Base-by-base conservation (phyloP, 2,888 invertebrate genomes). In the Troides helena region DNA sequence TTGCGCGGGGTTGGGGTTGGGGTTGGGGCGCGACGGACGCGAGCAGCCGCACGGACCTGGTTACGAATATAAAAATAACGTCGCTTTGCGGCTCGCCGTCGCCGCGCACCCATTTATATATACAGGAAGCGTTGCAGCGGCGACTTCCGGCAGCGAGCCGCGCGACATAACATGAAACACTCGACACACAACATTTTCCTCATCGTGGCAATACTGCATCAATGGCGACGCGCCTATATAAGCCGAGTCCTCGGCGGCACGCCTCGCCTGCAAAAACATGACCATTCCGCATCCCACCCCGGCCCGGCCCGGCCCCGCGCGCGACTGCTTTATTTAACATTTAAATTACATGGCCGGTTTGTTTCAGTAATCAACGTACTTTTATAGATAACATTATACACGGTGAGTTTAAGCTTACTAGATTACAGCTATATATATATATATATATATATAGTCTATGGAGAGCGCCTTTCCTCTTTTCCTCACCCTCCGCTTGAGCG, bases 341-440 rank as follows among this genome's bases (percentile, higher is more conserved):
- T 75, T 76, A 73, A 72, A 74, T 72, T 80, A 87, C 79, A 89
- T 92, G 92, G 92, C 90, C 91, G 91, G 91, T 90, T 89, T 90
- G 88, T 77, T 81, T 80, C 76, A 78, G 77, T 80, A 80, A 77
- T 80, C 78, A 76, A 78, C 72, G 76, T 80, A 81, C 79, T 76
- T 73, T 72, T 69, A 58, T 71, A 21, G 72, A 68, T 68, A 69
- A 39, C 74, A 74, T 74, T 72, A 77, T 75, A 76, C 72, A 76
- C 69, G 64, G 50, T 63, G 64, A 58, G 18, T 46, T 53, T 75
- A 81, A 81, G 80, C 80, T 76, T 81, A 81, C 74, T 87, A 86
- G 80, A 77, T 64, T 90, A 90, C 87, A 89, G 84, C 83, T 87
- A 85, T 83, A 80, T 85, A 76, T 86, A 84, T 88, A 80, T 21